Base-by-base conservation (phyloP, 2,888 invertebrate genomes). In the Copidosoma aretas region DNA sequence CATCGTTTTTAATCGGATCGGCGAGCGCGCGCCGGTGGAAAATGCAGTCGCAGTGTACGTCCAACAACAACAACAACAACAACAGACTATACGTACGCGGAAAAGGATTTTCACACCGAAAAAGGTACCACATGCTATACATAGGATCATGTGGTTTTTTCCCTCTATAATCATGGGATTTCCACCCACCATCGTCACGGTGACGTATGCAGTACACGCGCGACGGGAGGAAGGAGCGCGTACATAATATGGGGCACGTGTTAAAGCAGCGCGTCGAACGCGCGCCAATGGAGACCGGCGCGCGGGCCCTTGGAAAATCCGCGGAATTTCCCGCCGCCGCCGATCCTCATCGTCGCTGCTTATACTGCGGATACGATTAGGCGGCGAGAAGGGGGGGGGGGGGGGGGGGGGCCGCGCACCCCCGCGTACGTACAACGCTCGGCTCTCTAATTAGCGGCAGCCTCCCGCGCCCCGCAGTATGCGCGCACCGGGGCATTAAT, bases 351-450 rank as follows among this genome's bases (percentile, higher is more conserved):
- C 14, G 17, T 46, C 17, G 43, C 15, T 15, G 41, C 14, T 46
- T 2, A 17, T 32, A 12, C 43, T 46, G 12, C 43, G 14, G 4
- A 17, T 46, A 46, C 43, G 43, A 32, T 46, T 17, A 46, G 43
- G 3, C 41, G 43, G 17, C 12, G 43, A 8, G 17, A 4, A 46
- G 43, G 15, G 15, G 43, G 43, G 43, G 1, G 41, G 10, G 41
- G 3, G 43, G 32, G 32, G 32, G 32, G 39, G 21, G 15, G 51
- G 60, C 65, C 58, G 64, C 63, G 59, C n/a, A 65, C 61, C 72
- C 60, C 54, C 46, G 67, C 67, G 52, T 69, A 67, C 64, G 71
- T 67, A 64, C 73, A 67, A 70, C 71, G 68, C 71, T 70, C 69
- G 62, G 65, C 67, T 57, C 66, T 67, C 68, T 73, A 72, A 73